Percentiles rank a stretch among this genome's conserved stretches.
These are phyloP conservation scores for Cichladusa arquata DNA, from an alignment of 2,113 vertebrate genomes.

Conservation along the genomic window DNA sequence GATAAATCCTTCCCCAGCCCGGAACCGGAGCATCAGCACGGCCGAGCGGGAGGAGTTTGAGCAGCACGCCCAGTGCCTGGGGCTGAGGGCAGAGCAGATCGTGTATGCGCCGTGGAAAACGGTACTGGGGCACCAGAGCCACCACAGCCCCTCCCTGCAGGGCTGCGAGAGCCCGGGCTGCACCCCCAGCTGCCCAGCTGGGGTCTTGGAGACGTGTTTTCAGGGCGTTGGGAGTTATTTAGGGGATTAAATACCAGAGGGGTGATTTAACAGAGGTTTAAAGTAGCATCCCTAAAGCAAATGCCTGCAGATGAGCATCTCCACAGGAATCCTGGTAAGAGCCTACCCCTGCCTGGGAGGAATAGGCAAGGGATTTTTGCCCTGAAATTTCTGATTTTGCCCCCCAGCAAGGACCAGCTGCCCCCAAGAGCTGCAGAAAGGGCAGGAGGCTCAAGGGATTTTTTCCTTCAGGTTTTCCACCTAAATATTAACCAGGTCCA, in stretches of 20 bases:
- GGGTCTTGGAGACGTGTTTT: not conserved
- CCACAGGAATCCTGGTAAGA: not conserved
- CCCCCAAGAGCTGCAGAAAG: not conserved
- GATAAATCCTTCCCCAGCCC: not conserved
- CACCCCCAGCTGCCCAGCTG: not conserved
- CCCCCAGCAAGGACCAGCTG: accelerated
- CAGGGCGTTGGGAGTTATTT: not conserved
- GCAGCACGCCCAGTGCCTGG: not conserved
- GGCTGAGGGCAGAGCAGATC: not conserved
- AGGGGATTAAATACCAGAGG: not conserved
- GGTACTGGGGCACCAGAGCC: not conserved
- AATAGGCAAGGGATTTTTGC: not conserved
- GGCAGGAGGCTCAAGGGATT: not conserved
- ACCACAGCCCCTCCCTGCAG: accelerated
- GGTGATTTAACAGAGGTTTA: accelerated
- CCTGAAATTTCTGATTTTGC: not conserved
- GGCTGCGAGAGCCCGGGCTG: not conserved
- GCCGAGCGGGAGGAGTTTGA: not conserved
- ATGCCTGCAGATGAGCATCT: not conserved
- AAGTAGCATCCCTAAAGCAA: not conserved
- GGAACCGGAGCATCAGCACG: not conserved
- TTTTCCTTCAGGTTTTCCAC: not conserved
- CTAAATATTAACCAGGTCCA: not conserved
- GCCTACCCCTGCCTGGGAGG: not conserved
- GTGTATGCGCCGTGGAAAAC: not conserved